Base-by-base conservation (phyloP, 2,888 invertebrate genomes). In the Dromius quadrimaculatus region DNA sequence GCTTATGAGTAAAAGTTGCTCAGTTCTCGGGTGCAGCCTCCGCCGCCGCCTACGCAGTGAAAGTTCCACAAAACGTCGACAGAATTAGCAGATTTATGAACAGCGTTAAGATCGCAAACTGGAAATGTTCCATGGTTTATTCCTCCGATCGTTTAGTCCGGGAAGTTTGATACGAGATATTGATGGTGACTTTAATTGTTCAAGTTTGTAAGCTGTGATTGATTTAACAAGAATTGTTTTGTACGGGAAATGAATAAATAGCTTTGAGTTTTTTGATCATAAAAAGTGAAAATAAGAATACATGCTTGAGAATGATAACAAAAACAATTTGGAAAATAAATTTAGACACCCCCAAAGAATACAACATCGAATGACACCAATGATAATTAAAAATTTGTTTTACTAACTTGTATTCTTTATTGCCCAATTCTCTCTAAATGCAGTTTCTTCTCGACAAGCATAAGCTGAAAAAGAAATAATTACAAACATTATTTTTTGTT, bases 281-380 rank as follows among this genome's bases (percentile, higher is more conserved):
- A n/a, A n/a, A n/a, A n/a, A n/a, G n/a, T n/a, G n/a, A n/a, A n/a
- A n/a, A n/a, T n/a, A n/a, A n/a, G n/a, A n/a, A n/a, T n/a, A n/a
- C n/a, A n/a, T n/a, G n/a, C n/a, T n/a, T n/a, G n/a, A n/a, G n/a
- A n/a, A n/a, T n/a, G n/a, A n/a, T n/a, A n/a, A n/a, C n/a, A n/a
- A n/a, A n/a, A n/a, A n/a, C n/a, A n/a, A n/a, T n/a, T n/a, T n/a
- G n/a, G n/a, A n/a, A n/a, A n/a, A 38, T 38, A 38, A 59, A 59
- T 38, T 36, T 59, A 19, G 34, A 36, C 36, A 28, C 50, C 50
- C 50, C 50, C 11, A 28, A 54, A 54, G 13, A 41, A 23, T 54
- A 28, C 50, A 59, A 59, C 59, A 59, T 59, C n/a, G 20, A 59
- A 36, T 59, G 59, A 59, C 59, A 59, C 59, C 57, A 59, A 59